Evolutionary conservation across 2,797 vertebrate species (phyloP).

Genomic region (Lepus oiostolus): DNA sequence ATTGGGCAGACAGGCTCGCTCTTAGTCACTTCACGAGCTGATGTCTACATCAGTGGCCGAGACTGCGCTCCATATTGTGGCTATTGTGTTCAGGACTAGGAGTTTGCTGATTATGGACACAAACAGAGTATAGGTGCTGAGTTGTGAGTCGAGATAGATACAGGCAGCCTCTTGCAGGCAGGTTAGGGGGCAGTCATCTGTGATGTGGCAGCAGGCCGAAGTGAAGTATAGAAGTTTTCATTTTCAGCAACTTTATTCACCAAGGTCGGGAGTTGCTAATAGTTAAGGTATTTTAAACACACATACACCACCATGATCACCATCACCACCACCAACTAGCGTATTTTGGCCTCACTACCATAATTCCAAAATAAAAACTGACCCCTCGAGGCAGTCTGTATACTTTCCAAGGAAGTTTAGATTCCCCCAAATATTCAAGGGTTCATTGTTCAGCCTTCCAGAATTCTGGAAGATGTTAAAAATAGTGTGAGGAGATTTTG

Average conservation of each 20-base stretch:
- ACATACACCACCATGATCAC: not conserved
- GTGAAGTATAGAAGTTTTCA: not conserved
- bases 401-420: not conserved
- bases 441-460: not conserved
- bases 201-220: too few relatives aligned
- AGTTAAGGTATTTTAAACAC: slow-evolving; percentile 18
- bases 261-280: not conserved
- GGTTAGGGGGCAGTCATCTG: not conserved
- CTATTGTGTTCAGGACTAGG: not conserved
- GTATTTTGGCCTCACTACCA: not conserved
- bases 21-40: not conserved
- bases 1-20: not conserved
- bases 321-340: not conserved
- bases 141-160: slow-evolving; percentile 11
- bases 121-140: slow-evolving; percentile 32
- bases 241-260: not conserved
- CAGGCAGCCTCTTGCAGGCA: not conserved
- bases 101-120: slow-evolving; percentile 23
- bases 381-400: not conserved
- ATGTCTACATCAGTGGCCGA: not conserved
- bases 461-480: not conserved
- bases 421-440: not conserved
- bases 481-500: not conserved
- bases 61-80: not conserved
- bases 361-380: not conserved